Conservation (phyloP, 2,888 invertebrate genomes). For the Conus canariensis region DNA sequence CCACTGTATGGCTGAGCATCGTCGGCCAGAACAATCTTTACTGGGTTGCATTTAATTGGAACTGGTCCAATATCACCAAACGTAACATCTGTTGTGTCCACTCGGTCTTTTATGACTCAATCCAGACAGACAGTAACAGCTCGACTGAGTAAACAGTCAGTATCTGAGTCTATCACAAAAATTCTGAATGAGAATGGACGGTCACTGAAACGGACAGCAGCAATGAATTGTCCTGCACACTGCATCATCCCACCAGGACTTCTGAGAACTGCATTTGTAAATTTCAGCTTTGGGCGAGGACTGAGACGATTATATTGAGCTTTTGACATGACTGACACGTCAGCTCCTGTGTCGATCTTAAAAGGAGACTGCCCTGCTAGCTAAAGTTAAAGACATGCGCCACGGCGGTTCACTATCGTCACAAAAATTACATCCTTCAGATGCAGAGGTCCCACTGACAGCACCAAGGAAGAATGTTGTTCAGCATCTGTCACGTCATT, state of each 20-base stretch:
- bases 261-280: too few relatives aligned
- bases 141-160: background rate
- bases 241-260: too few relatives aligned
- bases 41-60: background rate
- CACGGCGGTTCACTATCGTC: too few relatives aligned
- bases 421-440: background rate
- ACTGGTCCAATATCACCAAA: too few relatives aligned
- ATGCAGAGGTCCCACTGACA: background rate
- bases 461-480: background rate
- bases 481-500: background rate
- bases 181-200: background rate
- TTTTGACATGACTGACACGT: background rate
- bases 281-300: too few relatives aligned
- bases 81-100: too few relatives aligned
- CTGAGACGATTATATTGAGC: too few relatives aligned
- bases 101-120: too few relatives aligned
- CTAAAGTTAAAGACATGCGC: too few relatives aligned
- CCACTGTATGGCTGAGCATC: background rate
- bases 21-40: background rate
- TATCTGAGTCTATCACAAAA: background rate
- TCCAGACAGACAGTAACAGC: background rate
- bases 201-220: background rate
- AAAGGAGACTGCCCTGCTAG: too few relatives aligned
- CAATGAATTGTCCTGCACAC: background rate
- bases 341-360: too few relatives aligned